Conservation (phyloP, 2,113 vertebrate genomes). For the Misgurnus mizolepis region DNA sequence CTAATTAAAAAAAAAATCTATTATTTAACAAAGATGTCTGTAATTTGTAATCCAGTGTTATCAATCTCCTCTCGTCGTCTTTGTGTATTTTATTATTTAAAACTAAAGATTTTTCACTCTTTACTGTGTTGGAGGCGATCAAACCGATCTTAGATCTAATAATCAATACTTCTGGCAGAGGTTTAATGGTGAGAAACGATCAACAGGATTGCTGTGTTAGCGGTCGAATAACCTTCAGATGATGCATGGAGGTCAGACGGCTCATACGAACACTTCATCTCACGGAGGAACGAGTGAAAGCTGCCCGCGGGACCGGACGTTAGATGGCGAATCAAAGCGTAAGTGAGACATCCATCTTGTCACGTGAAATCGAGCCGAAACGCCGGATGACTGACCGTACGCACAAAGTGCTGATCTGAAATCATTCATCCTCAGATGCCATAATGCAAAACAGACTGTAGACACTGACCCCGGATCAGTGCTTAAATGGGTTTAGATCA, state of each 20-base stretch:
- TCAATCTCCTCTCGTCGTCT: too few species aligned
- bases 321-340: not conserved
- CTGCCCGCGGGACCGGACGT: not conserved
- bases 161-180: not conserved
- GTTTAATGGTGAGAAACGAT: conserved; percentile 7
- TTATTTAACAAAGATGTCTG: too few species aligned
- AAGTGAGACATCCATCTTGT: conserved; percentile 43
- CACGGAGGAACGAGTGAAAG: conserved; percentile 40
- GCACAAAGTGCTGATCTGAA: conserved; percentile 1
- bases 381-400: not conserved
- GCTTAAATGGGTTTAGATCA: not conserved
- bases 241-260: conserved; percentile 36
- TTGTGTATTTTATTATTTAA: too few species aligned
- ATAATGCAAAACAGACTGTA: conserved; percentile 14
- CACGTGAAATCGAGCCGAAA: conserved; percentile 23
- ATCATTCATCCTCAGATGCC: not conserved
- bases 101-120: not conserved
- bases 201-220: conserved; percentile 10
- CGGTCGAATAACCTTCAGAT: conserved; percentile 44
- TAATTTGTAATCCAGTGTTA: too few species aligned
- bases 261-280: conserved; percentile 31
- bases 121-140: too few species aligned
- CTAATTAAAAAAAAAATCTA: too few species aligned
- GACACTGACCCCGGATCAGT: not conserved
- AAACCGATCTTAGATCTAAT: not conserved